These are phyloP conservation scores for Passer domesticus DNA, from an alignment of 2,113 vertebrate species.

Conservation along the genomic window DNA sequence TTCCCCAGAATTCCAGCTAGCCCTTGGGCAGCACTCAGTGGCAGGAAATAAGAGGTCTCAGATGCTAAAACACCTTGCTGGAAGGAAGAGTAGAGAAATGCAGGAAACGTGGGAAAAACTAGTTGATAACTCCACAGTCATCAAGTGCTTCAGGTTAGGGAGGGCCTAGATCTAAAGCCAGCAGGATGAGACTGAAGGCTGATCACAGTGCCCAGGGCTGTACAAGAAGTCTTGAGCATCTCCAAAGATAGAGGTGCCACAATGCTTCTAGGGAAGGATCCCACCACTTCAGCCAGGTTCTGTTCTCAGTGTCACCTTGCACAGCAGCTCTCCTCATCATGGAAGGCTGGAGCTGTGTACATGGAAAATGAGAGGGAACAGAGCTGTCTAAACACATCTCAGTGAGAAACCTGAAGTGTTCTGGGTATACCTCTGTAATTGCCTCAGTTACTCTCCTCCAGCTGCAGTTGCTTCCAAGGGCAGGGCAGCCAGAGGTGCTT, in stretches of 20 bases:
- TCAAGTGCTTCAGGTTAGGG: neutral
- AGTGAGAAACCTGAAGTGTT: neutral
- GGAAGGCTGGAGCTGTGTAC: neutral
- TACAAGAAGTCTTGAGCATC: neutral
- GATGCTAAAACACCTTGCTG: neutral
- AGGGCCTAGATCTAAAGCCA: neutral
- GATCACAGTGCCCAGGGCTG: neutral
- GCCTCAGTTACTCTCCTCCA: neutral
- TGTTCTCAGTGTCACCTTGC: neutral
- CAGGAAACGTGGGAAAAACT: neutral
- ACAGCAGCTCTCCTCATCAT: neutral
- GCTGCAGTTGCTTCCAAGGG: neutral
- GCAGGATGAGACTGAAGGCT: neutral
- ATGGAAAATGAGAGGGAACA: neutral
- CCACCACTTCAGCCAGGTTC: neutral
- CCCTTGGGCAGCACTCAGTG: neutral
- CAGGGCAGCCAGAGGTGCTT: neutral
- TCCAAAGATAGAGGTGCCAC: neutral
- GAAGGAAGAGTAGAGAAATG: neutral
- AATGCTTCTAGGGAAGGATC: neutral
- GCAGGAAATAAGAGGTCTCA: neutral
- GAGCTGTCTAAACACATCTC: neutral
- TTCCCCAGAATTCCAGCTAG: neutral
- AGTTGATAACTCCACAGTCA: neutral
- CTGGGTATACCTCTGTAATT: neutral